These are phyloP conservation scores for Boulengerochromis microlepis DNA, from an alignment of 2,113 vertebrate species.

Conservation along the genomic window DNA sequence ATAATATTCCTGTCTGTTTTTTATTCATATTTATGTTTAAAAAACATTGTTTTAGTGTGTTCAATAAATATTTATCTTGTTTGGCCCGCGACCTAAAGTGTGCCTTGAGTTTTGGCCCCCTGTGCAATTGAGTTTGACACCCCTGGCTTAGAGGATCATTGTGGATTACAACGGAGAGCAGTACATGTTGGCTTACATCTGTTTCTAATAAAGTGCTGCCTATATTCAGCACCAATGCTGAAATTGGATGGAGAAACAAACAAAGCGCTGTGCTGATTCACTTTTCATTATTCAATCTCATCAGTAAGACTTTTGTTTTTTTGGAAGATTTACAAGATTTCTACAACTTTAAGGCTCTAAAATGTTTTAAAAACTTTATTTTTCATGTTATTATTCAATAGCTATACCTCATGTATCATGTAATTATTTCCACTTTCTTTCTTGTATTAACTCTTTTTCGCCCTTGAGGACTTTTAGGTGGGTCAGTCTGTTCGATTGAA, in stretches of 20 bases:
- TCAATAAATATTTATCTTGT: no score
- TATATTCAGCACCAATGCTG: not conserved
- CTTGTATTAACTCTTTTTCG: not conserved
- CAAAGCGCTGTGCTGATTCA: not conserved
- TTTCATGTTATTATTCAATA: not conserved
- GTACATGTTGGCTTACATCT: not conserved
- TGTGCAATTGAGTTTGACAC: no score
- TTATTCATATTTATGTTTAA: no score
- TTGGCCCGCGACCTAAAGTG: no score
- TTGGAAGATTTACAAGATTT: not conserved
- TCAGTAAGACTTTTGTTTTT: not conserved
- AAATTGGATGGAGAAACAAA: not conserved
- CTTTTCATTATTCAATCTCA: not conserved
- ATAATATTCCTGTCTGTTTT: no score
- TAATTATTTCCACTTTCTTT: not conserved
- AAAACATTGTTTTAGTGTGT: no score
- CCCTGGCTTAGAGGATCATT: no score
- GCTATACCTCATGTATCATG: not conserved
- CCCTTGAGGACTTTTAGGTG: not conserved
- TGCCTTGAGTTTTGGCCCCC: no score
- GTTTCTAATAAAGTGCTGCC: not conserved
- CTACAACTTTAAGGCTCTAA: not conserved
- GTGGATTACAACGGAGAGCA: not conserved
- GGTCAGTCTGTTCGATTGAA: not conserved
- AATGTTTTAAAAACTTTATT: not conserved